Evolutionary conservation across 2,888 invertebrate species (phyloP).

Genomic region (Pegoplata infirma): DNA sequence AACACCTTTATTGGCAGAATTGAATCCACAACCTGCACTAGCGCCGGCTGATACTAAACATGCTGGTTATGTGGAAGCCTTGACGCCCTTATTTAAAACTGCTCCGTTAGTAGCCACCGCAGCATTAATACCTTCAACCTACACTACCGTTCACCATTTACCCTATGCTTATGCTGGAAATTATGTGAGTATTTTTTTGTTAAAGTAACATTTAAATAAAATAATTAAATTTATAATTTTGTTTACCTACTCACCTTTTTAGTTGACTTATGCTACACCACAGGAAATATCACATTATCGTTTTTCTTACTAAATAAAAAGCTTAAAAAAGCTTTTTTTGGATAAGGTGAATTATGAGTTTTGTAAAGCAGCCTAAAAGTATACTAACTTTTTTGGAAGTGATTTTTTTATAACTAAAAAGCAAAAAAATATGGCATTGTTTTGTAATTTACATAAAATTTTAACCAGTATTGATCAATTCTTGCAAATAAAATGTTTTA

Average conservation of each 20-base stretch:
- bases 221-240: not conserved
- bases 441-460: not conserved
- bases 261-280: slow-evolving; percentile 68
- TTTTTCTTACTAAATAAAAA: slow-evolving; percentile 70
- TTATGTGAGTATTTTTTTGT: slow-evolving; percentile 63
- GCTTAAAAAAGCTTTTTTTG: slow-evolving; percentile 39
- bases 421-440: not conserved
- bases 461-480: slow-evolving; percentile 1
- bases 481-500: not conserved
- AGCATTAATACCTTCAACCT: slow-evolving; percentile 40
- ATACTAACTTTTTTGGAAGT: not conserved
- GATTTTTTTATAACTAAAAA: not conserved
- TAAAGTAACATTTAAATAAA: not conserved
- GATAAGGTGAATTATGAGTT: not conserved
- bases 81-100: slow-evolving; percentile 60
- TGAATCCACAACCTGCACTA: slow-evolving; percentile 64
- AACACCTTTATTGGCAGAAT: slow-evolving; percentile 68
- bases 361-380: slow-evolving; percentile 54
- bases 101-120: slow-evolving; percentile 51
- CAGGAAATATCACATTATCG: slow-evolving; percentile 75
- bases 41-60: slow-evolving; percentile 68
- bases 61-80: slow-evolving; percentile 66
- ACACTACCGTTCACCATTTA: slow-evolving; percentile 61
- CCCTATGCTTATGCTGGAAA: slow-evolving; percentile 65
- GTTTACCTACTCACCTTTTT: slow-evolving; percentile 42